Base-by-base conservation (phyloP, 2,113 vertebrate genomes). In the Equus przewalskii region DNA sequence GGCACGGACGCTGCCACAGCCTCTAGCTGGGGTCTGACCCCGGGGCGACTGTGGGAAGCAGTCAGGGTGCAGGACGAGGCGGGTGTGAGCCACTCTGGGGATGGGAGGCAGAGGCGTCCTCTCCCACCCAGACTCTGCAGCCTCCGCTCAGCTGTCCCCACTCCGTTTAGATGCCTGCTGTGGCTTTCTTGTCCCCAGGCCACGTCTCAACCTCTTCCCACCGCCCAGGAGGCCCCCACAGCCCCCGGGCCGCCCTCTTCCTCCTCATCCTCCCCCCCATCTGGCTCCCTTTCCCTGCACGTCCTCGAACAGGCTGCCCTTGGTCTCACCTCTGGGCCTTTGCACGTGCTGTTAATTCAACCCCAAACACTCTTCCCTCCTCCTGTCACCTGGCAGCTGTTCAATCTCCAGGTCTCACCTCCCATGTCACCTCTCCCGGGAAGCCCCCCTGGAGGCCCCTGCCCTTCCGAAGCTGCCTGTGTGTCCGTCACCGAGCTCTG, bases 181-280 rank as follows among this genome's bases (percentile, higher is more conserved):
- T n/a, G 22, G 75, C 83, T 87, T 44, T 15, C 33, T 78, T 1
- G 24, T 33, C 41, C 73, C 36, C 56, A 18, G 36, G 67, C n/a
- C 16, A 51, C 69, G 56, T 36, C 73, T 22, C 18, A 28, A 58
- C 46, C 54, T 18, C 54, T 28, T 24, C 65, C 24, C 54, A 28
- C 12, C 3, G 33, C 51, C 62, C 8, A 0, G 8, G 56, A 72
- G 51, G 3, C 19, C 6, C 30, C 51, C 36, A 26, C 2, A 7
- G 5, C 0, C 5, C 44, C 46, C 1, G 13, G 54, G 30, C 60
- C 24, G 2, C 5, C 33, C 24, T 33, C 30, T 41, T 16, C 58
- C 22, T 12, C 51, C 21, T 24, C 36, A 1, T n/a, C 1, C 7
- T 36, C 33, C n/a, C 22, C 6, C 51, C 1, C 1, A 0, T 30